phyloP scores from a whole-genome alignment of 2,797 vertebrate species.

The Propithecus deckenii region DNA sequence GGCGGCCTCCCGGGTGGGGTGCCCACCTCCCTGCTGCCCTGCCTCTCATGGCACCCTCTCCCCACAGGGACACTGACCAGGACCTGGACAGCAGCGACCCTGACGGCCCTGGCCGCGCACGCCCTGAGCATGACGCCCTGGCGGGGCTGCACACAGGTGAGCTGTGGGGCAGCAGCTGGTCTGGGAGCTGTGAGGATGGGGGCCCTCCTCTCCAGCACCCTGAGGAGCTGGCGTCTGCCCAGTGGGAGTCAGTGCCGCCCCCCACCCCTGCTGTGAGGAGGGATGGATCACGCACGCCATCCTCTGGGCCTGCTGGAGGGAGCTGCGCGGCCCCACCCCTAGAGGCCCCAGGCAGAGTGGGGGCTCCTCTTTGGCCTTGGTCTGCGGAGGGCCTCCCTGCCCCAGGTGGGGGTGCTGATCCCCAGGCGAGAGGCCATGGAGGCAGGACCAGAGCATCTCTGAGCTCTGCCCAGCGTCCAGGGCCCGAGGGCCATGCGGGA shows the following conservation, averaged over 20 bases:
- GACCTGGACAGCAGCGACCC: slow-evolving; percentile 90
- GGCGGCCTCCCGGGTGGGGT: neutral
- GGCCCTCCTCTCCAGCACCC: neutral
- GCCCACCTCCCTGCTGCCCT: neutral
- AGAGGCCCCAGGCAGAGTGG: fast-evolving
- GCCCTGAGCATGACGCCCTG: slow-evolving; percentile 84
- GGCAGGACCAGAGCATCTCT: neutral
- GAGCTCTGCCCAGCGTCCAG: neutral
- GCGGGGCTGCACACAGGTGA: slow-evolving; percentile 88
- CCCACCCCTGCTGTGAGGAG: too few relatives aligned
- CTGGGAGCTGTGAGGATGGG: neutral
- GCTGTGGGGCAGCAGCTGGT: neutral
- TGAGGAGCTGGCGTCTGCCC: neutral
- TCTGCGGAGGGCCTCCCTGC: too few relatives aligned
- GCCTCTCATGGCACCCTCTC: neutral
- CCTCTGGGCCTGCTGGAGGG: neutral
- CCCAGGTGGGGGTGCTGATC: neutral
- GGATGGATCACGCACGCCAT: neutral
- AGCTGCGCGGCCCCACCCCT: too few relatives aligned
- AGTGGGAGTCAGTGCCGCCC: too few relatives aligned
- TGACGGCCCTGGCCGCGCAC: slow-evolving; percentile 85
- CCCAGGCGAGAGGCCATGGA: too few relatives aligned
- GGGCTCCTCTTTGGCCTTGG: neutral
- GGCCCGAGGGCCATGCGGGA: neutral
- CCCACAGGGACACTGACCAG: slow-evolving; percentile 90